Base-by-base conservation (phyloP, 2,797 vertebrate genomes). In the Chanos chanos region DNA sequence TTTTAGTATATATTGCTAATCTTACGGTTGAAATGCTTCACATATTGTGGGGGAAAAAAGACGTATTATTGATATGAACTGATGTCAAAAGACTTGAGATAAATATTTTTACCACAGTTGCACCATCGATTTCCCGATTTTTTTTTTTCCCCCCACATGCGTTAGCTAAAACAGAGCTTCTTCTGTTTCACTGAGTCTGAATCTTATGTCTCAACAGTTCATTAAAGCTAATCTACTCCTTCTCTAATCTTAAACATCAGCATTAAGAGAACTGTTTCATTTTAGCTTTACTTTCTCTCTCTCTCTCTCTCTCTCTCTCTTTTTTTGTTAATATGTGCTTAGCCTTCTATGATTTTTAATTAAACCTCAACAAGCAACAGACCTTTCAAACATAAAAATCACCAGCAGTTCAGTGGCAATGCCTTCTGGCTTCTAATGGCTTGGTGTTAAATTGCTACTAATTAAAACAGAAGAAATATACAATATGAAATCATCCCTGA, bases 351-450 rank as follows among this genome's bases (percentile, higher is more conserved):
- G 74, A 65, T 79, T 84, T 82, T 80, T 77, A 77, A 81, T 85
- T 75, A 82, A 73, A 70, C 64, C 74, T 78, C 72, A 66, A 58
- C 74, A 74, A n/a, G 59, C 67, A 74, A 73, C 76, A 83, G 77
- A 73, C 75, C 66, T 81, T 75, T 68, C 64, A 73, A 37, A 81
- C 77, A 74, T 80, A 79, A 82, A 83, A 83, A 74, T 66, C 77
- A 82, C 76, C 74, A 82, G 72, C 72, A 78, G 71, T 66, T 56
- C 59, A 69, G 68, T 77, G 68, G 67, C 77, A 72, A 81, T 77
- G 67, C 73, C 69, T 71, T 60, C 74, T 77, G 66, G 57, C 64
- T 75, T 80, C 76, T 80, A 78, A 81, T 72, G 58, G 69, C 61
- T 50, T 61, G 47, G 58, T 80, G 78, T 81, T 69, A 71, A 83